Evolutionary conservation across 2,888 invertebrate genomes (phyloP), one percentile per base, ranked within the genome.

Genomic region (Chaitophorus viminalis): DNA sequence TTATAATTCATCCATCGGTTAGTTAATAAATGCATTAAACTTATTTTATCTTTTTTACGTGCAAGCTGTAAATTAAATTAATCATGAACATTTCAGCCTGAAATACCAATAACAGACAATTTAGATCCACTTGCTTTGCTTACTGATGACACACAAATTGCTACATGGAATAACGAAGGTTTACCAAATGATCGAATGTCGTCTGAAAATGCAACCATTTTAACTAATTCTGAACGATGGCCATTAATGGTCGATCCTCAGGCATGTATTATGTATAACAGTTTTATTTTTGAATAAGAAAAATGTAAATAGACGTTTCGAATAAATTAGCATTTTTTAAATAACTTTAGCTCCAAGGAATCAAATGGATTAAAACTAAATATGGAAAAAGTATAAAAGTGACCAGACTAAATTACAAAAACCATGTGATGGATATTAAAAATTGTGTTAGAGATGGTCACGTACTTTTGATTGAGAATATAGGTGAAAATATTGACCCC

Each of bases 211-310:
- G 98, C 98, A 9, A 96, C 96, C 31, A 98, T 98, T 90, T 93
- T 98, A 84, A 95, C 95, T 31, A 96, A 95, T 91, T 97, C 97
- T 0, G 95, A 97, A 72, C 93, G 98, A 46, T 98, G 98, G 97
- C 98, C 98, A 0, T 92, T 98, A 31, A 97, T 98, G 94, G 98
- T 98, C 90, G 98, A 98, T 92, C 98, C 98, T 0, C 98, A 98
- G 91, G 93, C 94, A 91, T 31, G 29, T n/a, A 5, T 6, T 46
- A 5, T 46, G 14, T 14, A 8, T 46, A 46, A 11, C 1, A 2
- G 11, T 9, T 82, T 54, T n/a, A n/a, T 36, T 46, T 14, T 14
- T 39, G 39, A n/a, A 36, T 3, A 52, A 33, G 1, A 29, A 68
- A 76, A 65, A 54, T 46, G n/a, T 18, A n/a, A 70, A 74, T 17